Evolutionary conservation across 2,113 vertebrate species (phyloP).

Genomic region (Pelecanoides urinatrix): DNA sequence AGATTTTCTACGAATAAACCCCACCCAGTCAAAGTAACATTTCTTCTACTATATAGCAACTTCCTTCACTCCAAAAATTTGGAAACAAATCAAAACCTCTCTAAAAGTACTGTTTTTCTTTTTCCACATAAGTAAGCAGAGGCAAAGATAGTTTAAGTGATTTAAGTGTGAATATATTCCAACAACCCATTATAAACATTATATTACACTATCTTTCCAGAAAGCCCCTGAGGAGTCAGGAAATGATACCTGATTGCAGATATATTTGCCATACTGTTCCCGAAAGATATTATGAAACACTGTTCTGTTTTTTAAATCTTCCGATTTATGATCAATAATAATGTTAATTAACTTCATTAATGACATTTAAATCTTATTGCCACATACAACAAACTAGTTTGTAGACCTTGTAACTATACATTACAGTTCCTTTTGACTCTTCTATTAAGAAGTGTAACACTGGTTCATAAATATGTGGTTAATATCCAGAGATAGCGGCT

Average conservation of each 20-base stretch:
- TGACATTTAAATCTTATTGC: background rate
- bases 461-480: background rate
- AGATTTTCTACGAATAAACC: background rate
- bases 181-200: background rate
- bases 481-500: background rate
- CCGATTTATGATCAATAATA: background rate
- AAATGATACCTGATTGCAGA: background rate
- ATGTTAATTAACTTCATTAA: background rate
- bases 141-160: background rate
- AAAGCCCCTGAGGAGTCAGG: background rate
- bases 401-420: background rate
- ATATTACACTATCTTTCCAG: background rate
- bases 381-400: background rate
- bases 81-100: background rate
- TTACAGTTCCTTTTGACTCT: background rate
- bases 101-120: background rate
- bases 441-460: background rate
- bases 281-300: background rate
- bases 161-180: background rate
- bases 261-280: background rate
- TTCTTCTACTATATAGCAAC: background rate
- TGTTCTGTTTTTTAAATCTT: background rate
- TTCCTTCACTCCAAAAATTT: background rate
- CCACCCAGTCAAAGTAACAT: background rate
- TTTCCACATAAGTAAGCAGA: background rate